Conservation (phyloP, 2,888 invertebrate genomes). For the Microctonus brassicae region DNA sequence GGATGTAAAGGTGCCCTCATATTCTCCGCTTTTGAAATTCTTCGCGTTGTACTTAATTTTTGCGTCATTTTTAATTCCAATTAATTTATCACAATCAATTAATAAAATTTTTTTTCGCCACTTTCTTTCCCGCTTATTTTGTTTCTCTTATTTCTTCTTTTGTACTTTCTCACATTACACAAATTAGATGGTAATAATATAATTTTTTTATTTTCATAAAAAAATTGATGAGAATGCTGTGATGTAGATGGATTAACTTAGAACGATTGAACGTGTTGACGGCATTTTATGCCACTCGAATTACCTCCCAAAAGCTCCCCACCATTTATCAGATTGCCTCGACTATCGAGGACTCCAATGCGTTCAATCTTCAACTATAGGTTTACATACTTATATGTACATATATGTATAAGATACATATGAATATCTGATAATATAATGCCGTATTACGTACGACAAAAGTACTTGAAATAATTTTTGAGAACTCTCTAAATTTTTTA, state of each 20-base stretch:
- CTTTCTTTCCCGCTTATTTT: neutral
- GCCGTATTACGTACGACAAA: neutral
- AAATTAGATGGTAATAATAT: too few species aligned
- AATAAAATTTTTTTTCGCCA: neutral
- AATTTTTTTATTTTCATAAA: too few species aligned
- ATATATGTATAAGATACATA: neutral
- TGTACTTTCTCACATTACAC: neutral
- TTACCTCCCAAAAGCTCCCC: slow-evolving; percentile 51
- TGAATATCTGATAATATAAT: neutral
- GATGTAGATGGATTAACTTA: slow-evolving; percentile 50
- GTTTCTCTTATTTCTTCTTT: neutral
- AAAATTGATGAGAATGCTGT: slow-evolving; percentile 11
- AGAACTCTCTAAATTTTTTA: too few species aligned
- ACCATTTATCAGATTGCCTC: slow-evolving; percentile 41
- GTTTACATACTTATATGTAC: too few species aligned
- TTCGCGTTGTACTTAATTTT: slow-evolving; percentile 46
- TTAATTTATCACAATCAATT: neutral
- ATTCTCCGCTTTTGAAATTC: slow-evolving; percentile 61
- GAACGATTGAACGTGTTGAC: slow-evolving; percentile 46
- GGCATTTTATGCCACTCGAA: slow-evolving; percentile 51
- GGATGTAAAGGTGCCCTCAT: slow-evolving; percentile 57
- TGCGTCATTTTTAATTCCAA: slow-evolving; percentile 51
- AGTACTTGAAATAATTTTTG: neutral
- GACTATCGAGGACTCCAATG: neutral
- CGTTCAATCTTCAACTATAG: neutral